phyloP scores from a whole-genome alignment of 1,140 invertebrate species.

The Drosophila ananassae region DNA sequence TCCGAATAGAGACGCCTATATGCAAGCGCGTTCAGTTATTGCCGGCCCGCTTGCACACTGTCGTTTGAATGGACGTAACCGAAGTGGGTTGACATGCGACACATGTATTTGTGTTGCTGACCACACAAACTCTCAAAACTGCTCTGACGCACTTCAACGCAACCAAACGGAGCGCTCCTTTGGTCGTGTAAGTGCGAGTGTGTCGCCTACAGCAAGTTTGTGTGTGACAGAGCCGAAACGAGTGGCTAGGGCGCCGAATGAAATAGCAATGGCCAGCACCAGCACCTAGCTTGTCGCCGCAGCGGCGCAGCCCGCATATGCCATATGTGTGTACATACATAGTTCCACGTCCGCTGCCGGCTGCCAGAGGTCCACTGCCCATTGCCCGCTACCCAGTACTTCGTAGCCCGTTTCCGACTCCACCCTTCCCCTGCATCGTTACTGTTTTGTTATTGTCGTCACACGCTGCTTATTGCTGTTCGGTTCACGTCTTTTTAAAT shows the following conservation, averaged over 20 bases:
- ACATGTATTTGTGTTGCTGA: conserved; percentile 51
- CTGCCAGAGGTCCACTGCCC: conserved; percentile 8
- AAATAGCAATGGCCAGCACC: conserved; percentile 71
- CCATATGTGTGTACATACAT: conserved; percentile 29
- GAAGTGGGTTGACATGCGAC: conserved; percentile 75
- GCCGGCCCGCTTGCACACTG: conserved; percentile 60
- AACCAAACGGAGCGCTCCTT: conserved; percentile 62
- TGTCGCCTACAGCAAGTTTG: conserved; percentile 62
- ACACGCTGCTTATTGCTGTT: conserved; percentile 47
- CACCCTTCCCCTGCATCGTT: conserved; percentile 15
- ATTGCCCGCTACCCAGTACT: background rate
- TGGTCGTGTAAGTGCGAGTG: conserved; percentile 28
- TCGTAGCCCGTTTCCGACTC: background rate
- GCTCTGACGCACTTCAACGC: conserved; percentile 57
- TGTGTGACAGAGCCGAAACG: conserved; percentile 74
- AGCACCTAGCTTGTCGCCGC: conserved; percentile 60
- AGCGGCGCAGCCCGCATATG: conserved; percentile 8
- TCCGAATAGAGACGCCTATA: conserved; percentile 25
- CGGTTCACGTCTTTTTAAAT: conserved; percentile 57
- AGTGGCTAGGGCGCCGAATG: conserved; percentile 50
- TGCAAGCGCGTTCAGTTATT: conserved; percentile 23
- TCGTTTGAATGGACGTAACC: conserved; percentile 73
- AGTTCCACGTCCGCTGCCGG: conserved; percentile 18
- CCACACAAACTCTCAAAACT: conserved; percentile 32
- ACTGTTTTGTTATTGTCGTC: conserved; percentile 40